Conservation (phyloP, 2,888 invertebrate genomes). For the Pogonocherus hispidulus region DNA sequence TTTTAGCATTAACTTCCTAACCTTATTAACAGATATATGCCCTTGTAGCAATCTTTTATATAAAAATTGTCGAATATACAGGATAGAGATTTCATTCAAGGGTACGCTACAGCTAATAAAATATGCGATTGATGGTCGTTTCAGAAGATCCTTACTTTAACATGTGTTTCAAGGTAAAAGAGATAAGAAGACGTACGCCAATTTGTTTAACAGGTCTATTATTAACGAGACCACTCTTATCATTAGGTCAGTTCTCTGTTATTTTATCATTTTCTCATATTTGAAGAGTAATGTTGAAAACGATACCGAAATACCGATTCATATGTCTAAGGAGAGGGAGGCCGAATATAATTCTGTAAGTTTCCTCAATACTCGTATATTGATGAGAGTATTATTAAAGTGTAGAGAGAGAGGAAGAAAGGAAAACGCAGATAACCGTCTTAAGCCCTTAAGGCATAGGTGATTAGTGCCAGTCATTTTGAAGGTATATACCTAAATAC, state of each 20-base stretch:
- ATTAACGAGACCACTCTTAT: neutral
- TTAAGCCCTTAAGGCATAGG: neutral
- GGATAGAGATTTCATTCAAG: no score
- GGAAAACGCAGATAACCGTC: neutral
- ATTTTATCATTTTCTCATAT: neutral
- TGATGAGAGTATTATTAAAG: neutral
- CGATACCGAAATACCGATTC: no score
- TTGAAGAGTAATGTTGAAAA: no score
- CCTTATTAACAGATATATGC: no score
- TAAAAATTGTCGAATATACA: no score
- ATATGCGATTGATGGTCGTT: neutral
- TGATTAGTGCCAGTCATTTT: slow-evolving; percentile 2
- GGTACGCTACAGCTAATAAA: neutral
- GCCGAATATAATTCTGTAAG: neutral
- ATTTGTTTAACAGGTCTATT: neutral
- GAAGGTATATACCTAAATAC: neutral
- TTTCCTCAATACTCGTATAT: neutral
- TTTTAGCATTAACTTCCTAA: no score
- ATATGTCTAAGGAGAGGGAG: neutral
- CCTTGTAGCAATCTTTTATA: no score
- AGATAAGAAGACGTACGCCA: neutral
- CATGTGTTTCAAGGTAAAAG: neutral
- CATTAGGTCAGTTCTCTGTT: neutral
- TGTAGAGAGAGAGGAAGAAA: neutral
- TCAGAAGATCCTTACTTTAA: neutral